Evolutionary conservation across 2,888 invertebrate genomes (phyloP).

Genomic region (Hydrotaea diabolus): DNA sequence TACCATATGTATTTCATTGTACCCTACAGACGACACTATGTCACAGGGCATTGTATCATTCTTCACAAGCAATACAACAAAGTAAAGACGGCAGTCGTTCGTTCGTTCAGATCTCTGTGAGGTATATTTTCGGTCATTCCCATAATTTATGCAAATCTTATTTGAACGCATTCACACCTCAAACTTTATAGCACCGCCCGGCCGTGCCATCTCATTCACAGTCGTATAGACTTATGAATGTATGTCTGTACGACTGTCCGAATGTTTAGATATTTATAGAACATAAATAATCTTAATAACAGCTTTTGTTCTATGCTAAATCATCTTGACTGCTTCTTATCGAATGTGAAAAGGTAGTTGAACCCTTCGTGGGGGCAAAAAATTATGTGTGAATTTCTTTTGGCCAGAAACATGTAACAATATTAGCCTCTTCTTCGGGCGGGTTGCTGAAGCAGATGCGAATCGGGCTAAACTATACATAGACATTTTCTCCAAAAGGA

Average conservation of each 20-base stretch:
- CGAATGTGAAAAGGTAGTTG: conserved; percentile 13
- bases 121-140: background rate
- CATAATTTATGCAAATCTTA: conserved; percentile 28
- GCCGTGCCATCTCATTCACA: background rate
- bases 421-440: too few relatives aligned
- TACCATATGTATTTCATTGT: too few relatives aligned
- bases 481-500: too few relatives aligned
- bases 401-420: too few relatives aligned
- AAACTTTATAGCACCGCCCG: background rate
- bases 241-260: too few relatives aligned
- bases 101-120: background rate
- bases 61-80: background rate
- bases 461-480: too few relatives aligned
- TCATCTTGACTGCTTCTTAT: conserved; percentile 16
- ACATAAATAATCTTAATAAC: conserved; percentile 26
- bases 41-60: background rate
- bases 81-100: background rate
- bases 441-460: too few relatives aligned
- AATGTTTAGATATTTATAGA: background rate
- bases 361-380: conserved; percentile 1
- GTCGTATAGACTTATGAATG: too few relatives aligned
- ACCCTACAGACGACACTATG: background rate
- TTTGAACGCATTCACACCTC: conserved; percentile 30
- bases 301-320: conserved; percentile 22
- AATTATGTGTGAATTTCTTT: background rate